phyloP scores from a whole-genome alignment of 2,888 invertebrate species.

The Eilema depressum region DNA sequence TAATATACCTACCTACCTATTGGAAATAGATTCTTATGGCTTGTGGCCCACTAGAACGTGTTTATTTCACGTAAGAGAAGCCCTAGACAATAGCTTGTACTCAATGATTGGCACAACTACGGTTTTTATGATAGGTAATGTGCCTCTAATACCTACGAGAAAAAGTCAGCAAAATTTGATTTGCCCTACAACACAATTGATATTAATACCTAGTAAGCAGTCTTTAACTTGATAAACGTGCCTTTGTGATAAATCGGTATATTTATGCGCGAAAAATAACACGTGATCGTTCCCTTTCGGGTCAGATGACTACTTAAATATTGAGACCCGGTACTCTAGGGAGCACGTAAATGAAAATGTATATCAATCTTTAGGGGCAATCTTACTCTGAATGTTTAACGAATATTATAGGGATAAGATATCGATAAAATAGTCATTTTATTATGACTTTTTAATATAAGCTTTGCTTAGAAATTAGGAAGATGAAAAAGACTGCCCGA shows the following conservation, averaged over 20 bases:
- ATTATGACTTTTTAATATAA: background rate
- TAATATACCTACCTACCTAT: too few species aligned
- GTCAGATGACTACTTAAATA: background rate
- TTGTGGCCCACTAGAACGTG: too few species aligned
- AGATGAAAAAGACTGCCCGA: background rate
- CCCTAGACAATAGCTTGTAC: background rate
- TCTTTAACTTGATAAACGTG: background rate
- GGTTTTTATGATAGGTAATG: background rate
- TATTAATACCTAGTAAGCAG: background rate
- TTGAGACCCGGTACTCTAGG: background rate
- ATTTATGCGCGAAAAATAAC: background rate
- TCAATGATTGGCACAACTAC: background rate
- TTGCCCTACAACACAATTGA: background rate
- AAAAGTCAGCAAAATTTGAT: background rate
- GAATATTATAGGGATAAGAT: background rate
- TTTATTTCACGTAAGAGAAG: too few species aligned
- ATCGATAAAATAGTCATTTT: background rate
- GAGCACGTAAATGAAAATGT: background rate
- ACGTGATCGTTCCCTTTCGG: background rate
- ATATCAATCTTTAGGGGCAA: background rate
- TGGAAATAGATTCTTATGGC: too few species aligned
- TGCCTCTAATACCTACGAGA: background rate
- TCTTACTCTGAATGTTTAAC: background rate
- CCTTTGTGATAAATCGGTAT: conserved; percentile 4
- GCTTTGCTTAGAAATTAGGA: background rate